Percentiles rank a stretch among this genome's conserved stretches.
These are phyloP conservation scores for Eupsittula cactorum DNA, from an alignment of 2,113 vertebrate genomes.

Conservation along the genomic window DNA sequence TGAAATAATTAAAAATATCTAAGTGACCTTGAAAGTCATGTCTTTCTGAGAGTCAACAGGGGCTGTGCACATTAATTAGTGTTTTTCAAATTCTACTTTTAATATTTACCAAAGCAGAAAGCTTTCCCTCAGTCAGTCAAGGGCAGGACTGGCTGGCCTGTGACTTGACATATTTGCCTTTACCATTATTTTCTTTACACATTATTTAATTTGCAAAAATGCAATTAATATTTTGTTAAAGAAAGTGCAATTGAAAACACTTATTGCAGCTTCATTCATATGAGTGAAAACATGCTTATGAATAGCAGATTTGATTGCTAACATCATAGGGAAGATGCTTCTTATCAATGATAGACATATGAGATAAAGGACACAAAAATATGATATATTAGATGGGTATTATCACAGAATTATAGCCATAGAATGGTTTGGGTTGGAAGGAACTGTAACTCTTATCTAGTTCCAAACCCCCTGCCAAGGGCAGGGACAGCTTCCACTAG, in stretches of 20 bases:
- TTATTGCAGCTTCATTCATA: not conserved
- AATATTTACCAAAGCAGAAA: constrained; percentile 42
- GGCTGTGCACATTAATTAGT: constrained; percentile 24
- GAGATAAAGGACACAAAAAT: not conserved
- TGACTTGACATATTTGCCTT: not conserved
- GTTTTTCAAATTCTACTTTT: constrained; percentile 27
- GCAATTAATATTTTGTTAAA: not conserved
- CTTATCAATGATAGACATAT: not conserved
- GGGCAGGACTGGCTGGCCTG: not conserved
- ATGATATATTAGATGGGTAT: not conserved
- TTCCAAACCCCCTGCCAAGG: not conserved
- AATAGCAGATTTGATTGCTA: not conserved
- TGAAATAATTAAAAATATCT: constrained; percentile 28
- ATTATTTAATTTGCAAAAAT: not conserved
- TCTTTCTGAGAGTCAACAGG: not conserved
- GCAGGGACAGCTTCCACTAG: not conserved
- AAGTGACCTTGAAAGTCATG: constrained; percentile 11
- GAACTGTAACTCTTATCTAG: not conserved
- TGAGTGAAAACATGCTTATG: not conserved
- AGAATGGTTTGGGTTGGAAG: not conserved
- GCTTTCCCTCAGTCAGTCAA: not conserved
- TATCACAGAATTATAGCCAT: not conserved
- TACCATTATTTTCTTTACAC: not conserved
- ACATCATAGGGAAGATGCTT: not conserved
- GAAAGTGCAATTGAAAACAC: not conserved